Conservation (phyloP, 2,113 vertebrate species). For the Cyprinus carpio region DNA sequence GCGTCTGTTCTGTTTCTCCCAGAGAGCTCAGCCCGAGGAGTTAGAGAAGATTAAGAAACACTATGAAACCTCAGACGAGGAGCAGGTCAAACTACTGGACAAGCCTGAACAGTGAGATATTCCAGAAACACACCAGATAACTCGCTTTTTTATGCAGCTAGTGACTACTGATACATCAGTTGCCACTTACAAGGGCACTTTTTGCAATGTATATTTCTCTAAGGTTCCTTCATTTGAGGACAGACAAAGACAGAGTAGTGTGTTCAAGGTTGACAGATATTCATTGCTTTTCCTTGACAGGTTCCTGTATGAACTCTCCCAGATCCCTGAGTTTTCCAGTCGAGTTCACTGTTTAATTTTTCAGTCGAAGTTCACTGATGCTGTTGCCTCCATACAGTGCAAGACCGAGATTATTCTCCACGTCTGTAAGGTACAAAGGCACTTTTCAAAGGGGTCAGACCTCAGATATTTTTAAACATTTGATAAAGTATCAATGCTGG, state of each 20-base stretch:
- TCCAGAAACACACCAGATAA: slow-evolving; percentile 29
- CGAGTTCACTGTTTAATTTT: slow-evolving; percentile 92
- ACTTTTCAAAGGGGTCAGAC: slow-evolving; percentile 22
- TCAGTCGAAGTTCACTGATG: slow-evolving; percentile 85
- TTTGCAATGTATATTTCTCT: slow-evolving; percentile 10
- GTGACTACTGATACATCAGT: background rate
- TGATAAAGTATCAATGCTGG: slow-evolving; percentile 23
- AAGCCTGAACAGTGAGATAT: slow-evolving; percentile 95
- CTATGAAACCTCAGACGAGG: slow-evolving; percentile 85
- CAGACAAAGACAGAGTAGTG: background rate
- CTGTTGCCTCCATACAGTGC: slow-evolving; percentile 77
- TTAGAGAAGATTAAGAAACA: slow-evolving; percentile 87
- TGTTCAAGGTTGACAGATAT: slow-evolving; percentile 1
- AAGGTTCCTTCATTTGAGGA: background rate
- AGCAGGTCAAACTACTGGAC: slow-evolving; percentile 90
- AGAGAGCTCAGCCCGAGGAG: slow-evolving; percentile 94
- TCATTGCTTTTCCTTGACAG: slow-evolving; percentile 66
- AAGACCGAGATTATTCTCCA: slow-evolving; percentile 83
- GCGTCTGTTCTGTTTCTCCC: slow-evolving; percentile 40
- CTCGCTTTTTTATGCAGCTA: background rate
- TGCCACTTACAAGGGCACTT: slow-evolving; percentile 3
- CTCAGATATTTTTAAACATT: slow-evolving; percentile 11
- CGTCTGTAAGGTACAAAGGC: slow-evolving; percentile 79
- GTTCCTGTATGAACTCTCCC: slow-evolving; percentile 93
- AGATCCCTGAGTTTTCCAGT: slow-evolving; percentile 90